These are phyloP conservation scores for Euura lappo DNA, from an alignment of 1,140 invertebrate genomes.

Conservation along the genomic window DNA sequence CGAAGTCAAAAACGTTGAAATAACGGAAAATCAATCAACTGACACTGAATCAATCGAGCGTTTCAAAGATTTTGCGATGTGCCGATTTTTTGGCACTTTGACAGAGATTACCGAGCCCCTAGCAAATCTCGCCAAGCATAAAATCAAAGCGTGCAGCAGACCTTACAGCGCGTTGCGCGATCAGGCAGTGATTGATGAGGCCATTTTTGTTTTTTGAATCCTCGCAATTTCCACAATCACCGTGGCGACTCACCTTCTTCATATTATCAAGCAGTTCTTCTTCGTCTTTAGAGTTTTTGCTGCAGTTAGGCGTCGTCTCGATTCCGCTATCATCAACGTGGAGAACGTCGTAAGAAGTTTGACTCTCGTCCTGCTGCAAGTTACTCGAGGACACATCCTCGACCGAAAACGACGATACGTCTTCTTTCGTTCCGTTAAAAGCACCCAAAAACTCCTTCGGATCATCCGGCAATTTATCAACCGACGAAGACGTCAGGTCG, in stretches of 20 bases:
- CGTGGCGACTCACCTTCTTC: conserved; percentile 31
- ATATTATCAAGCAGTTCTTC: conserved; percentile 23
- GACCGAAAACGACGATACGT: background rate
- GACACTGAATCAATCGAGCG: no score
- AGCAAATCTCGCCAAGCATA: conserved; percentile 5
- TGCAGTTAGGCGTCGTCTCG: conserved; percentile 33
- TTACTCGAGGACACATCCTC: background rate
- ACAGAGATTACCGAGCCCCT: background rate
- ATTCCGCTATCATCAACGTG: conserved; percentile 38
- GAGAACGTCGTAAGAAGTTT: conserved; percentile 11
- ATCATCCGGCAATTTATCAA: conserved; percentile 1
- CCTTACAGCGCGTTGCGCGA: background rate
- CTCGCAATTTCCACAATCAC: conserved; percentile 8
- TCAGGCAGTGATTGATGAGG: background rate
- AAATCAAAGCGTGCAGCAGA: conserved; percentile 6
- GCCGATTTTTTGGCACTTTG: no score
- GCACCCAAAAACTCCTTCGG: conserved; percentile 11
- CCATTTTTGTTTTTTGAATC: background rate
- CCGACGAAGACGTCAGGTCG: conserved; percentile 23
- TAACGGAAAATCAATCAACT: no score
- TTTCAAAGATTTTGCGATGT: no score
- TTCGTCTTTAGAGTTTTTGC: conserved; percentile 16
- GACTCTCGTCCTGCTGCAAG: background rate
- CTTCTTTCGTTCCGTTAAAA: conserved; percentile 17
- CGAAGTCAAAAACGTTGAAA: no score